Evolutionary conservation across 1,140 invertebrate species (phyloP).

Genomic region (Pinna nobilis): DNA sequence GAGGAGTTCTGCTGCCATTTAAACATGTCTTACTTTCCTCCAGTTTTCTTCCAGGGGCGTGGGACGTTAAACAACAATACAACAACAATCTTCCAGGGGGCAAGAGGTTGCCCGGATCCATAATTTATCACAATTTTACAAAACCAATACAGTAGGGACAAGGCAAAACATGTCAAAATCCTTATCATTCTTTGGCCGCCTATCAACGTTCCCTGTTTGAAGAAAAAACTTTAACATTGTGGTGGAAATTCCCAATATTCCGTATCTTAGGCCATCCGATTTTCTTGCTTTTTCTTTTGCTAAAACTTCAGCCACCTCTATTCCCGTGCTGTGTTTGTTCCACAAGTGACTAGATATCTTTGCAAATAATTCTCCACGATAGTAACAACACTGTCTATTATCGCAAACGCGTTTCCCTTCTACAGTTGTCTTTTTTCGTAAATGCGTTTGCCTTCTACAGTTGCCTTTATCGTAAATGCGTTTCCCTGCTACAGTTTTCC

Average conservation of each 20-base stretch:
- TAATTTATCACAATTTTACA: not conserved
- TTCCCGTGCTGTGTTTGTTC: not conserved
- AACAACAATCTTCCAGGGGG: too few species aligned
- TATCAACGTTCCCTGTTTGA: not conserved
- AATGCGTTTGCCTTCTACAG: too few species aligned
- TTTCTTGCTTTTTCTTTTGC: conserved; percentile 2
- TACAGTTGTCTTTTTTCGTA: not conserved
- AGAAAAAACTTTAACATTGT: not conserved
- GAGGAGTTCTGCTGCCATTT: not conserved
- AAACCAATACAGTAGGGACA: conserved; percentile 9
- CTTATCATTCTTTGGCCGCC: conserved; percentile 1
- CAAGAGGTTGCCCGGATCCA: conserved; percentile 2
- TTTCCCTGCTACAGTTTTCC: too few species aligned
- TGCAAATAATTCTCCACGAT: not conserved
- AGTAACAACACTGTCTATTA: not conserved
- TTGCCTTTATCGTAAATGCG: too few species aligned
- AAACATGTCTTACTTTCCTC: not conserved
- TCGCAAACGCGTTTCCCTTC: not conserved
- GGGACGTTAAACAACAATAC: too few species aligned
- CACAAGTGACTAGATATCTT: not conserved
- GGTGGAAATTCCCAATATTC: conserved; percentile 14
- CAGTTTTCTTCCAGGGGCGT: not conserved
- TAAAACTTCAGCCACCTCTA: not conserved
- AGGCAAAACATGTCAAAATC: not conserved
- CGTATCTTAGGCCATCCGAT: not conserved